A percentile compares a stretch with the other conserved stretches of the same genome.
phyloP scores from a whole-genome alignment of 2,888 invertebrate genomes.

The Leistus spinibarbis region DNA sequence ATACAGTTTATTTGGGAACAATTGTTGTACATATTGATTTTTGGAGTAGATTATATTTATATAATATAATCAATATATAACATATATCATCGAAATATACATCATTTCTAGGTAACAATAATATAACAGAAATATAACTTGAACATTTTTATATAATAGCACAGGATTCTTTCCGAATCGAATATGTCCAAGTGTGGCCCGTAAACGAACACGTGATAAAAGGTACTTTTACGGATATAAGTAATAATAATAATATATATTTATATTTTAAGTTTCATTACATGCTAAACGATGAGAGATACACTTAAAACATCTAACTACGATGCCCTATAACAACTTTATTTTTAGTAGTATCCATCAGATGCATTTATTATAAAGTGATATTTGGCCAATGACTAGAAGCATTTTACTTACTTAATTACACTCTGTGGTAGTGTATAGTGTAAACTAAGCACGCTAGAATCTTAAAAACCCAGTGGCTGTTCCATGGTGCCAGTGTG shows the following conservation, averaged over 20 bases:
- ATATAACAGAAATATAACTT: neutral
- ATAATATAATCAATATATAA: too few relatives aligned
- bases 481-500: neutral
- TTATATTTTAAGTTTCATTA: neutral
- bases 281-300: neutral
- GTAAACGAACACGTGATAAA: neutral
- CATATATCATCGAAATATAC: neutral
- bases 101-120: neutral
- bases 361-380: constrained; percentile 21
- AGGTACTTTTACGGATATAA: neutral
- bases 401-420: constrained; percentile 39
- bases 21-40: neutral
- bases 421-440: constrained; percentile 19
- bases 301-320: neutral
- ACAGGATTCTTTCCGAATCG: neutral
- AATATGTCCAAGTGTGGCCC: neutral
- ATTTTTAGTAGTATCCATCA: constrained; percentile 21
- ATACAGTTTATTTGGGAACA: neutral
- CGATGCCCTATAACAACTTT: neutral
- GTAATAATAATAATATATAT: neutral
- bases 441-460: constrained; percentile 16
- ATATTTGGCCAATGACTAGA: constrained; percentile 57
- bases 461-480: neutral
- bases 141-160: neutral
- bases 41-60: neutral